Conservation (phyloP, 2,113 vertebrate genomes). For the Todiramphus saurophagus region DNA sequence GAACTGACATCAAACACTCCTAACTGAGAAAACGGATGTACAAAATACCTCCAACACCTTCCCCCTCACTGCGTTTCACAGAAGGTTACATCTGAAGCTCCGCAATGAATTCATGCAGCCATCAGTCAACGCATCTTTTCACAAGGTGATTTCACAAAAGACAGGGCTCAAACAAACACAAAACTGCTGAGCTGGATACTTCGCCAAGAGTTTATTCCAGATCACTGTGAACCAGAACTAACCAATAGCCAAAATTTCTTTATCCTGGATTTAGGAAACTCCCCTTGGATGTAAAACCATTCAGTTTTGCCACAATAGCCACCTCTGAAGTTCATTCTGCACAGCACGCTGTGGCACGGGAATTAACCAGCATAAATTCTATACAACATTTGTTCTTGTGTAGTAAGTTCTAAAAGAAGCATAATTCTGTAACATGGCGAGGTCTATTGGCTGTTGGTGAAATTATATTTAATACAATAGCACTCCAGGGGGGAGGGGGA, state of each 20-base stretch:
- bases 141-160: not conserved
- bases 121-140: not conserved
- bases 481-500: not conserved
- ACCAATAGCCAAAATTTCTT: not conserved
- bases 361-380: not conserved
- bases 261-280: not conserved
- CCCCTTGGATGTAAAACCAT: fast-evolving
- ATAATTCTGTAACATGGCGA: not conserved
- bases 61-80: not conserved
- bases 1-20: not conserved
- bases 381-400: not conserved
- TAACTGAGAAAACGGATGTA: not conserved
- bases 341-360: not conserved
- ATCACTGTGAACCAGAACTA: not conserved
- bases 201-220: not conserved
- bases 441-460: not conserved
- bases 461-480: not conserved
- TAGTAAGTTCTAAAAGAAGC: not conserved
- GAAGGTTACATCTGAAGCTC: not conserved
- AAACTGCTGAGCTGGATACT: not conserved
- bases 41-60: not conserved
- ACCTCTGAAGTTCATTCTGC: not conserved
- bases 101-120: not conserved
- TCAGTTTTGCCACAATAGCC: not conserved
- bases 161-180: not conserved